Evolutionary conservation across 2,888 invertebrate species (phyloP).

Genomic region (Orchestes rusci): DNA sequence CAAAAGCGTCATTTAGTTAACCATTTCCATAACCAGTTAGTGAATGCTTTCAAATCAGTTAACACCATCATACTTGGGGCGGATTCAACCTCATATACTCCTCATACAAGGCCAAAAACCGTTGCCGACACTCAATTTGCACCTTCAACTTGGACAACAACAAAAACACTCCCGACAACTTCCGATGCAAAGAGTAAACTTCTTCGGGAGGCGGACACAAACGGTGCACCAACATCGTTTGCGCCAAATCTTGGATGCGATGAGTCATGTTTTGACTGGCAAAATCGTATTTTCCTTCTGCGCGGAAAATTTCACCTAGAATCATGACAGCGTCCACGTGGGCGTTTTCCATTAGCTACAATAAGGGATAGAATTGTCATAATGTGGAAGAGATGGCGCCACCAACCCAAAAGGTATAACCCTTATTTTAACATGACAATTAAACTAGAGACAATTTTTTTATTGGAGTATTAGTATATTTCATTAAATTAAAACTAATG

Average conservation of each 20-base stretch:
- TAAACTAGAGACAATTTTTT: no score
- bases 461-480: no score
- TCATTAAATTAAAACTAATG: no score
- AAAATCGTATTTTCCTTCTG: constrained; percentile 78
- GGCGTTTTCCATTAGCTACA: constrained; percentile 75
- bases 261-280: constrained; percentile 74
- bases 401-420: no score
- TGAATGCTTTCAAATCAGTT: no score
- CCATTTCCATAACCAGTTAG: no score
- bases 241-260: constrained; percentile 78
- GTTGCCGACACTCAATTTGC: constrained; percentile 70
- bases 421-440: no score
- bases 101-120: constrained; percentile 73
- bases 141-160: constrained; percentile 82
- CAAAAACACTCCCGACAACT: constrained; percentile 91
- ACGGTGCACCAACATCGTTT: constrained; percentile 89
- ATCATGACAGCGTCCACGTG: constrained; percentile 97
- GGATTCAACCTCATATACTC: constrained; percentile 53
- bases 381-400: no score
- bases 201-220: constrained; percentile 97
- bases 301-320: constrained; percentile 88
- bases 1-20: no score
- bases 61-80: no score
- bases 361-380: not conserved
- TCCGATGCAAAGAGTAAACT: constrained; percentile 95